Base-by-base conservation (phyloP, 2,113 vertebrate genomes). In the Willisornis vidua region DNA sequence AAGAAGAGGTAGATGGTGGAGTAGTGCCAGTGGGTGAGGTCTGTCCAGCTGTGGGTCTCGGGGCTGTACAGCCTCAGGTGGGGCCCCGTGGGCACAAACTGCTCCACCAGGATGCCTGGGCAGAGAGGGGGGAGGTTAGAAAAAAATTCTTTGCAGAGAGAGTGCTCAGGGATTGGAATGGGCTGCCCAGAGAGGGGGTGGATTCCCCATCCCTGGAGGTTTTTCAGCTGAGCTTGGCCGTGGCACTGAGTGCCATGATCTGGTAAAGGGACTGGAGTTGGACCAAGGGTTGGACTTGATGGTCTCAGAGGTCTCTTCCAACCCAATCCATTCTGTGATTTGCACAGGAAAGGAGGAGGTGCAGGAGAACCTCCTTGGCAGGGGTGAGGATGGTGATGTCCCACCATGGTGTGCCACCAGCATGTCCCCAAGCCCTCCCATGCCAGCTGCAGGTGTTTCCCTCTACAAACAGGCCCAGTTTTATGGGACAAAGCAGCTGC, bases 1-100 rank as follows among this genome's bases (percentile, higher is more conserved):
- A 98, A 99, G 98, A 99, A 99, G 20, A 99, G 96, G 90, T 99
- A 99, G 98, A 99, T 99, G 63, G 99, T 99, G 94, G 95, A 95
- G 97, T 99, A 99, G 92, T 99, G 99, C 99, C 99, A 99, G 94
- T 98, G 98, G 98, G 98, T 98, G 45, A 99, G 97, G 91, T 98
- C 99, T 1, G 98, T 96, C 99, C 99, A 99, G 4, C 96, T 90
- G 0, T 93, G 75, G 0, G 57, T 94, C 33, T 97, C 57, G 0
- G 59, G 57, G 68, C 96, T 70, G 79, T 98, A 98, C 19, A 99
- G 98, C 71, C 96, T 98, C 65, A 99, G 97, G 57, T 99, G 98
- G 19, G 99, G 99, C 12, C 99, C 99, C 0, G 98, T 92, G 0
- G 98, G 98, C 19, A 99, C 98, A 93, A 99, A 99, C 97, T 99